These are phyloP conservation scores for Conus canariensis DNA, from an alignment of 2,888 invertebrate genomes.

Conservation along the genomic window DNA sequence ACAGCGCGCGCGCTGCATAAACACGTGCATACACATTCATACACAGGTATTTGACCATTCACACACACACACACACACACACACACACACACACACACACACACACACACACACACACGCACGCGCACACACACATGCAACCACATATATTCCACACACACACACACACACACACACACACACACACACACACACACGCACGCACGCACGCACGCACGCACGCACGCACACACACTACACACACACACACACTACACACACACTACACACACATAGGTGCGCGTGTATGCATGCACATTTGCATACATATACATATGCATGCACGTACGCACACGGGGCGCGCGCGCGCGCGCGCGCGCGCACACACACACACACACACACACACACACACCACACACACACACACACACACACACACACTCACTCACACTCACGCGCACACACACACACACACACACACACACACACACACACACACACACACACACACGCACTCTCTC, in stretches of 20 bases:
- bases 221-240: background rate
- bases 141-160: background rate
- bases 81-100: too few species aligned
- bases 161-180: conserved; percentile 8
- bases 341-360: too few species aligned
- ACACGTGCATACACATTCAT: background rate
- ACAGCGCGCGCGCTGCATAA: too few species aligned
- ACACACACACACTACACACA: background rate
- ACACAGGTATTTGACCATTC: background rate
- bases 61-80: too few species aligned
- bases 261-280: background rate
- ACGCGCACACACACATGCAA: background rate
- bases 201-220: background rate
- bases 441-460: background rate
- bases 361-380: background rate
- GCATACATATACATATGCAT: background rate
- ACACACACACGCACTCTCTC: background rate
- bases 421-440: too few species aligned
- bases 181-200: background rate
- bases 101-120: too few species aligned
- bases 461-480: background rate
- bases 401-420: background rate
- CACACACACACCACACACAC: background rate
- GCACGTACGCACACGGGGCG: background rate
- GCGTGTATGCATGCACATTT: background rate